Conservation (phyloP, 1,140 invertebrate species). For the Ceratina japonica region DNA sequence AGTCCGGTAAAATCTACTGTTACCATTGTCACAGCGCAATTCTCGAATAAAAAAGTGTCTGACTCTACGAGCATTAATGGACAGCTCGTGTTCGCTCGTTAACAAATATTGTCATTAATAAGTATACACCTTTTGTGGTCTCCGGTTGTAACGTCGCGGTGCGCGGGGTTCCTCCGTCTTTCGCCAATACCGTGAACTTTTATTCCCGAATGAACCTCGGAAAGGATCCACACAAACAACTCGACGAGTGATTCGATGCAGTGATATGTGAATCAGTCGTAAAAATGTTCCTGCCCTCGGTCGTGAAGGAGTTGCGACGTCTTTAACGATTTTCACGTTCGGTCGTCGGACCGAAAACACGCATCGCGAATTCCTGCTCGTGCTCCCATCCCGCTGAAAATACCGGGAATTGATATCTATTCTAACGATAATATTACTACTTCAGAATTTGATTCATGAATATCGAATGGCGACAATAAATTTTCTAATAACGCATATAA, state of each 20-base stretch:
- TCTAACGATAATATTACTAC: background rate
- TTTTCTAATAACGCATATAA: background rate
- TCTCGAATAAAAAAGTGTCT: conserved; percentile 50
- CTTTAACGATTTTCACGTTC: conserved; percentile 56
- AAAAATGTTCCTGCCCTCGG: conserved; percentile 56
- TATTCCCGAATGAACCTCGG: conserved; percentile 26
- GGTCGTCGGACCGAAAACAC: conserved; percentile 64
- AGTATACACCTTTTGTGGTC: conserved; percentile 36
- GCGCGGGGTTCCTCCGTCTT: conserved; percentile 17
- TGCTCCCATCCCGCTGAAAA: background rate
- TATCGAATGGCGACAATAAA: too few species aligned
- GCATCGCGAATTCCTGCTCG: conserved; percentile 30
- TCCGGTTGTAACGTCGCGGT: conserved; percentile 14
- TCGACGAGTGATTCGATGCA: conserved; percentile 56
- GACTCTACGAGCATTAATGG: conserved; percentile 58
- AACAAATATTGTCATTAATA: conserved; percentile 49
- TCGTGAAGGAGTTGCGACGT: conserved; percentile 36
- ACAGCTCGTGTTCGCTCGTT: conserved; percentile 63
- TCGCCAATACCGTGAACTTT: conserved; percentile 33
- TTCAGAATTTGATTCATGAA: too few species aligned
- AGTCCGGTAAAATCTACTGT: conserved; percentile 1
- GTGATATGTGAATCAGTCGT: conserved; percentile 65
- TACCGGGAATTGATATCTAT: background rate
- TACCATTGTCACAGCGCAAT: conserved; percentile 44
- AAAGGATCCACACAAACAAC: conserved; percentile 21